Base-by-base conservation (phyloP, 2,113 vertebrate species). In the Thomomys bottae region DNA sequence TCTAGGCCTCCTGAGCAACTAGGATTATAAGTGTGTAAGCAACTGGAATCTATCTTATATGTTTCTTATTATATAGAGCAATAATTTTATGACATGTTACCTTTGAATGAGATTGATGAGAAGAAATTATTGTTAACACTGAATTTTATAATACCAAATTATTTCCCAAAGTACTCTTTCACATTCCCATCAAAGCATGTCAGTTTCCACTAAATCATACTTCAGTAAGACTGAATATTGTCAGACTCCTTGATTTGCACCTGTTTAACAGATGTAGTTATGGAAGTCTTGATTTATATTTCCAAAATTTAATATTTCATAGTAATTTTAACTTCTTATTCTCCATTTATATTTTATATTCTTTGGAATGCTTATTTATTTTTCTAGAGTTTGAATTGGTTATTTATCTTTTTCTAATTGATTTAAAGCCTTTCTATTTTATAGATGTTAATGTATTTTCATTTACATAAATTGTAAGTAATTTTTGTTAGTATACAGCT, bases 321-420 rank as follows among this genome's bases (percentile, higher is more conserved):
- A 87, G 91, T 86, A 70, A 92, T 76, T 92, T 70, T 76, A 80
- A 88, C 21, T 77, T 30, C 1, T 89, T 93, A 78, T 75, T 80
- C n/a, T 21, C 6, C 40, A n/a, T 78, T 80, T 42, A 17, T 63
- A 89, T 90, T 67, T 88, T 54, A n/a, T 91, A 8, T 71, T 87
- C 49, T 86, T 8, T 78, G 18, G 79, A 91, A 67, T 76, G 18
- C 1, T 30, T 61, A 40, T 86, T 77, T 14, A 85, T n/a, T 90
- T 77, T 84, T 2, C 10, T 32, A 89, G 77, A 57, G 80, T 92
- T 61, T 89, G 63, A 49, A 24, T 26, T 84, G 82, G 9, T 40
- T 67, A 45, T 80, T 77, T 81, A 11, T 32, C 26, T 57, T 67
- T 71, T 94, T 84, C 73, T 84, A 42, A 28, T n/a, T 73, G 32